Evolutionary conservation across 2,888 invertebrate species (phyloP).

Genomic region (Aspidiotus rigidus): DNA sequence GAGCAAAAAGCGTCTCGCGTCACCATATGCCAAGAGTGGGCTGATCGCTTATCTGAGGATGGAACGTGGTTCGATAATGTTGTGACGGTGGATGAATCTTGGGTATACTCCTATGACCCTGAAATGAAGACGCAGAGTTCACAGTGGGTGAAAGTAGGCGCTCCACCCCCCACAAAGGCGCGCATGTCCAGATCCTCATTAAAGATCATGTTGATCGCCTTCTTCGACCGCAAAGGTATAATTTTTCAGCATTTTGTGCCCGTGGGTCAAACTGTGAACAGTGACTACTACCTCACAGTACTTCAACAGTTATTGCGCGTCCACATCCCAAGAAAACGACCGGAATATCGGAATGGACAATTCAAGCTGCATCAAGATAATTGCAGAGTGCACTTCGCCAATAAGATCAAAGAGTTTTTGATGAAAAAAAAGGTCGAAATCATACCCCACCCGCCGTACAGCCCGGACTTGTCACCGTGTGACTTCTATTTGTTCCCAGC

Average conservation of each 20-base stretch:
- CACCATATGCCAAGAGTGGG: too few species aligned
- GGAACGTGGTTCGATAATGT: too few species aligned
- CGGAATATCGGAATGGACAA: not conserved
- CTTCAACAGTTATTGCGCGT: not conserved
- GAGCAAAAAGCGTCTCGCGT: too few species aligned
- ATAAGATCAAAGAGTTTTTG: not conserved
- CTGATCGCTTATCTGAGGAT: too few species aligned
- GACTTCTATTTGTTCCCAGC: not conserved
- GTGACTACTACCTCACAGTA: not conserved
- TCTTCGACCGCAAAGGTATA: not conserved
- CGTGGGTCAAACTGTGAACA: not conserved
- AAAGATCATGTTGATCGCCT: not conserved
- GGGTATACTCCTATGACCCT: too few species aligned
- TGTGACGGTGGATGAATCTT: too few species aligned
- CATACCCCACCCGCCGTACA: not conserved
- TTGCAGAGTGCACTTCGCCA: not conserved
- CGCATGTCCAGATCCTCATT: not conserved
- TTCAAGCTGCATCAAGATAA: not conserved
- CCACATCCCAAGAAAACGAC: not conserved
- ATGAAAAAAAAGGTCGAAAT: not conserved
- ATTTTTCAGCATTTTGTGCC: not conserved
- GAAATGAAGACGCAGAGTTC: not conserved
- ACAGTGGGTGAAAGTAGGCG: not conserved
- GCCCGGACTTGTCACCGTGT: not conserved
- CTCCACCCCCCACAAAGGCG: not conserved